These are phyloP conservation scores for Tetraneura akinire DNA, from an alignment of 1,140 invertebrate genomes.

Conservation along the genomic window DNA sequence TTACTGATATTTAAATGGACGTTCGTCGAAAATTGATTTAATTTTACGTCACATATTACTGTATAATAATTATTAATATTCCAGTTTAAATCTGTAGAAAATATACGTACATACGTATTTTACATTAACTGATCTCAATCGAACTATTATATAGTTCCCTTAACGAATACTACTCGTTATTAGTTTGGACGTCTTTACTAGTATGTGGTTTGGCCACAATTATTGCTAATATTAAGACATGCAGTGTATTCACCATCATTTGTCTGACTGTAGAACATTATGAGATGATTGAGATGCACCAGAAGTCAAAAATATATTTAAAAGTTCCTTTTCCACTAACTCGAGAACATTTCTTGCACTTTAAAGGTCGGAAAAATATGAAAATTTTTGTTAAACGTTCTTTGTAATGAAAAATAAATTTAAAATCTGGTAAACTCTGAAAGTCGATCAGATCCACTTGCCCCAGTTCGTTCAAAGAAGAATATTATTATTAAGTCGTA, in stretches of 20 bases:
- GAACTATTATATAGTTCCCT: too few species aligned
- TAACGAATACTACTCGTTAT: too few species aligned
- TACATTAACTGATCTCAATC: too few species aligned
- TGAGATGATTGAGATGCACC: too few species aligned
- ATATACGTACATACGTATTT: too few species aligned
- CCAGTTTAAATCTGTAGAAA: too few species aligned
- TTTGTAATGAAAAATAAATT: constrained; percentile 63
- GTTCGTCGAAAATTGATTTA: too few species aligned
- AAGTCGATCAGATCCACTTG: neutral
- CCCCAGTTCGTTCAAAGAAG: neutral
- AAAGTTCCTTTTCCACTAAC: neutral
- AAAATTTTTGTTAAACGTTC: constrained; percentile 61
- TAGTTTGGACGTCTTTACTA: too few species aligned
- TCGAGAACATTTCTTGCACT: neutral
- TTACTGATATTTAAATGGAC: too few species aligned
- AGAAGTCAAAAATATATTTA: constrained; percentile 7
- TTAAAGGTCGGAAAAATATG: constrained; percentile 5
- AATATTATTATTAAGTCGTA: neutral
- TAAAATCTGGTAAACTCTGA: neutral
- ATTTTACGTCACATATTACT: too few species aligned
- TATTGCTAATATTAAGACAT: neutral
- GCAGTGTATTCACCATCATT: neutral
- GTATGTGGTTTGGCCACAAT: neutral
- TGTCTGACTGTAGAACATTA: neutral
- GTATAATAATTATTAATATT: too few species aligned